phyloP scores from a whole-genome alignment of 2,888 invertebrate genomes.

The Aricia artaxerxes region DNA sequence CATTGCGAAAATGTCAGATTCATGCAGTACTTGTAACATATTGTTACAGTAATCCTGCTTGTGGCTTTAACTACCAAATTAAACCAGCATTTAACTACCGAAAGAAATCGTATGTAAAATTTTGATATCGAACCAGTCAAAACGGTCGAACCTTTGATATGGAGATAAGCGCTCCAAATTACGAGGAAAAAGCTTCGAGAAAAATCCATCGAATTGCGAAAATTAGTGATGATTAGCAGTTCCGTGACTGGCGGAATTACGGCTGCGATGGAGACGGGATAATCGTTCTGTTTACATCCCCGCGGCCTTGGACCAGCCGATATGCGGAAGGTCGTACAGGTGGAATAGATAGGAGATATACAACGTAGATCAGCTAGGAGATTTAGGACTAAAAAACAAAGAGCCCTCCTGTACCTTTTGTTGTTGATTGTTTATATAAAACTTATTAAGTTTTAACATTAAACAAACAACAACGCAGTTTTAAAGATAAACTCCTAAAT shows the following conservation, averaged over 20 bases:
- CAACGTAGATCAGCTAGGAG: background rate
- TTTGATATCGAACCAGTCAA: background rate
- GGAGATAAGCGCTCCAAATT: background rate
- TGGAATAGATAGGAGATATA: background rate
- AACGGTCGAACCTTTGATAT: background rate
- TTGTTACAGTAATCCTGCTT: background rate
- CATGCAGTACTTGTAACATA: background rate
- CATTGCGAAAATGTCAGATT: too few relatives aligned
- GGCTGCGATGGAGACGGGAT: conserved; percentile 19
- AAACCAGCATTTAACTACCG: background rate
- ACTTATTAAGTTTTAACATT: too few relatives aligned
- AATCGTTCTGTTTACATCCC: conserved; percentile 33
- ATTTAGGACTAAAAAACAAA: too few relatives aligned
- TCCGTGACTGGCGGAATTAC: conserved; percentile 28
- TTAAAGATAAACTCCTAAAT: too few relatives aligned
- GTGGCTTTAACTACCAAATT: background rate
- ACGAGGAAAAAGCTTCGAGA: background rate
- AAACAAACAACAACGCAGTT: too few relatives aligned
- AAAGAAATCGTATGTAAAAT: background rate
- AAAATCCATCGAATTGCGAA: conserved; percentile 1
- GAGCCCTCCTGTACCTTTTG: too few relatives aligned
- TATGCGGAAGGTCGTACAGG: conserved; percentile 4
- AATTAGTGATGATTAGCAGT: conserved; percentile 2
- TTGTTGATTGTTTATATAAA: too few relatives aligned
- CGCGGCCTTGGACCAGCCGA: background rate